Percentiles rank a stretch among this genome's conserved stretches.
phyloP scores from a whole-genome alignment of 2,113 vertebrate species.

The Pelusios castaneus region DNA sequence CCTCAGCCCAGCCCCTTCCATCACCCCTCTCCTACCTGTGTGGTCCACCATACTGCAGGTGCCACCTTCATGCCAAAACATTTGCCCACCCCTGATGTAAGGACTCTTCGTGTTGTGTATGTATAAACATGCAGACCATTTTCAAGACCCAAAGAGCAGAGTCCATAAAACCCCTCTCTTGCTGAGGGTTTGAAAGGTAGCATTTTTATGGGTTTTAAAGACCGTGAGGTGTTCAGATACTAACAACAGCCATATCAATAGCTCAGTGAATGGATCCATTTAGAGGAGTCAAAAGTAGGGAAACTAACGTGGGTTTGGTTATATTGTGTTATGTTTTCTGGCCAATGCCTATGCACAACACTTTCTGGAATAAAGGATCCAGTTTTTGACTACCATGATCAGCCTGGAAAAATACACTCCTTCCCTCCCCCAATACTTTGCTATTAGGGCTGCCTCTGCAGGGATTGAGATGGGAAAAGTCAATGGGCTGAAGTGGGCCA shows the following conservation, averaged over 20 bases:
- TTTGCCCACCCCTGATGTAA: not conserved
- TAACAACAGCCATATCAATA: not conserved
- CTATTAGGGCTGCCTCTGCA: not conserved
- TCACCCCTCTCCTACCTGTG: too few species aligned
- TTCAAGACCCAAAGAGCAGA: not conserved
- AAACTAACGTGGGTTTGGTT: not conserved
- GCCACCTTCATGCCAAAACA: too few species aligned
- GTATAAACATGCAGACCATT: not conserved
- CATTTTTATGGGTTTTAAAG: not conserved
- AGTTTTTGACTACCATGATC: not conserved
- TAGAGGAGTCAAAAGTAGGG: not conserved
- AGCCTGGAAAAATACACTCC: not conserved
- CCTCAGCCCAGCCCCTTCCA: too few species aligned
- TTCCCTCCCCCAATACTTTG: not conserved
- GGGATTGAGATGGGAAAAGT: not conserved
- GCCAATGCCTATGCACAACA: not conserved
- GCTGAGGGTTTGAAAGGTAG: not conserved
- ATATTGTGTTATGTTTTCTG: not conserved
- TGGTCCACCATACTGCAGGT: too few species aligned
- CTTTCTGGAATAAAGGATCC: not conserved
- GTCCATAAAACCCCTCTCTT: not conserved
- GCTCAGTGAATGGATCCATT: not conserved
- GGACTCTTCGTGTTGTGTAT: not conserved
- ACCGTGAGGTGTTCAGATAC: not conserved
- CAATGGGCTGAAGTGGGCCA: not conserved